Evolutionary conservation across 2,888 invertebrate genomes (phyloP).

Genomic region (Lacanobia oleracea): DNA sequence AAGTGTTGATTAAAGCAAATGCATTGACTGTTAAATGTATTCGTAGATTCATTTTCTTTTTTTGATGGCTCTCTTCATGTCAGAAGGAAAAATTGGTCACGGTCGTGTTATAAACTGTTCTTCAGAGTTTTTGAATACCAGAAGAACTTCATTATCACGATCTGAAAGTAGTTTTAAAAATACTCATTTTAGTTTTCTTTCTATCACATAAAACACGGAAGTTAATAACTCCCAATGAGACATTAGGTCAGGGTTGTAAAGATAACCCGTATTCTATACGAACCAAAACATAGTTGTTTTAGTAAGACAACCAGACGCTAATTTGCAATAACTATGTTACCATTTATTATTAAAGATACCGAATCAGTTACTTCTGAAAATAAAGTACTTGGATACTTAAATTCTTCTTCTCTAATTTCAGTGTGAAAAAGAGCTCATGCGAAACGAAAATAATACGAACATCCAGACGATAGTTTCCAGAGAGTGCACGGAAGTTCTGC

Average conservation of each 20-base stretch:
- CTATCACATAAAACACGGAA: not conserved
- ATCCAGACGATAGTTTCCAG: not conserved
- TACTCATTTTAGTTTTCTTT: not conserved
- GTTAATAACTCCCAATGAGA: not conserved
- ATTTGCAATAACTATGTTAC: not conserved
- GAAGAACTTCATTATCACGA: not conserved
- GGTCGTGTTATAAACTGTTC: not conserved
- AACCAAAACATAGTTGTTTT: constrained; percentile 9
- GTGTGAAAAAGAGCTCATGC: not conserved
- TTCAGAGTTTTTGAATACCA: not conserved
- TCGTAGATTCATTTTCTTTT: not conserved
- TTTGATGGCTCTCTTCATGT: not conserved
- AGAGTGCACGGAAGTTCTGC: not conserved
- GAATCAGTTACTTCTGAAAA: not conserved
- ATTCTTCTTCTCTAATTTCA: not conserved
- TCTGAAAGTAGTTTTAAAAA: constrained; percentile 9
- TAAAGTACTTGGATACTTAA: not conserved
- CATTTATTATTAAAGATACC: not conserved
- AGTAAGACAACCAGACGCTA: not conserved
- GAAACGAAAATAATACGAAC: not conserved
- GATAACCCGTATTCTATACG: not conserved
- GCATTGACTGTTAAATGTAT: not conserved
- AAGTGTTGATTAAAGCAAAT: not conserved
- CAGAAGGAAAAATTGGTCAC: not conserved
- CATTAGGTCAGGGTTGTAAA: not conserved